phyloP scores from a whole-genome alignment of 2,113 vertebrate species.

The Phocoena phocoena region DNA sequence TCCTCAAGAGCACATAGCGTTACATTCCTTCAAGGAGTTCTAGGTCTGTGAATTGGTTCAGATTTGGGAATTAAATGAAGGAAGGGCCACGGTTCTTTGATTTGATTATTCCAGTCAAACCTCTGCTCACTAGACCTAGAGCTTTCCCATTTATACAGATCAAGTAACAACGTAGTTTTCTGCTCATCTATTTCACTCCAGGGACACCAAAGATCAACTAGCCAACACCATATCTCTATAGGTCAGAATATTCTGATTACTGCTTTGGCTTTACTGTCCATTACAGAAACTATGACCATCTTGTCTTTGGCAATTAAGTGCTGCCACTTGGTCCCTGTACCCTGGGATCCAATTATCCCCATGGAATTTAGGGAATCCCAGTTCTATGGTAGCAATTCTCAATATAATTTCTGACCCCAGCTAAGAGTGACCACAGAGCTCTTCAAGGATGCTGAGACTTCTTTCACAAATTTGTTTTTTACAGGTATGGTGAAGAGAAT shows the following conservation, averaged over 20 bases:
- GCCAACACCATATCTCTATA: not conserved
- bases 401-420: not conserved
- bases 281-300: not conserved
- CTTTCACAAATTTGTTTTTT: not conserved
- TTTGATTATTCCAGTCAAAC: not conserved
- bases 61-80: not conserved
- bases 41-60: not conserved
- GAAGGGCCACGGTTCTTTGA: not conserved
- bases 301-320: not conserved
- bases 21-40: not conserved
- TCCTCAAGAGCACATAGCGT: not conserved
- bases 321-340: not conserved
- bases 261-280: not conserved
- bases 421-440: not conserved
- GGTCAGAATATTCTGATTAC: not conserved
- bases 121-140: not conserved
- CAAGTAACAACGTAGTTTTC: not conserved
- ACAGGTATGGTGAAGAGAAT: not conserved
- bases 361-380: not conserved
- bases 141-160: not conserved
- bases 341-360: not conserved
- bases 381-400: not conserved
- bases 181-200: not conserved
- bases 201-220: not conserved
- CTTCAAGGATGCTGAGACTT: not conserved